Evolutionary conservation across 2,797 vertebrate genomes (phyloP).

Genomic region (Numenius phaeopus): DNA sequence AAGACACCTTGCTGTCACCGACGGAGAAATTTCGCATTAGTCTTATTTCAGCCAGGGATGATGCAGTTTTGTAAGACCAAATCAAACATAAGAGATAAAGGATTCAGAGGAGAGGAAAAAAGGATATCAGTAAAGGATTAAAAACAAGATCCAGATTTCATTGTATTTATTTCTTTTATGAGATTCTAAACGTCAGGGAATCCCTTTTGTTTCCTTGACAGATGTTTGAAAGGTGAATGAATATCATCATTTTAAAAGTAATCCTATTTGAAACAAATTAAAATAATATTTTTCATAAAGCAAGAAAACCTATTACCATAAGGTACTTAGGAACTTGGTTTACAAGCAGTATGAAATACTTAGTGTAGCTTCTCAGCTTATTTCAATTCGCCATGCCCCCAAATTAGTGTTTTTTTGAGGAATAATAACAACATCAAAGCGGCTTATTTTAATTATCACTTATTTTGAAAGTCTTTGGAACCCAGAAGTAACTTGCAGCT

Average conservation of each 20-base stretch:
- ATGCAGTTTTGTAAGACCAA: not conserved
- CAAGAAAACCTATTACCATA: not conserved
- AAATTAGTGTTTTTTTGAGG: not conserved
- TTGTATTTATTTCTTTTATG: not conserved
- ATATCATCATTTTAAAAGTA: conserved; percentile 2
- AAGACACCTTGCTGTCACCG: not conserved
- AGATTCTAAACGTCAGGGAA: not conserved
- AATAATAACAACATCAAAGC: not conserved
- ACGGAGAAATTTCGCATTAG: not conserved
- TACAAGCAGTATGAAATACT: not conserved
- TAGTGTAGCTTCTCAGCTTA: not conserved
- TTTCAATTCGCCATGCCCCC: not conserved
- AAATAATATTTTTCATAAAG: not conserved
- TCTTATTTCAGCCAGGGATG: not conserved
- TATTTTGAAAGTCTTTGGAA: not conserved
- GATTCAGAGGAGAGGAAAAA: not conserved
- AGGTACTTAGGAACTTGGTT: conserved; percentile 17
- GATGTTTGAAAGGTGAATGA: not conserved
- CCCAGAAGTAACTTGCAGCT: not conserved
- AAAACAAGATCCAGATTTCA: not conserved
- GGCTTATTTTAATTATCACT: not conserved
- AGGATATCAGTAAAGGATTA: not conserved
- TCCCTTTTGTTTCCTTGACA: conserved; percentile 33
- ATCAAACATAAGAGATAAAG: not conserved
- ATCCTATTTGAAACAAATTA: conserved; percentile 26